Base-by-base conservation (phyloP, 2,113 vertebrate species). In the Eptatretus burgeri region DNA sequence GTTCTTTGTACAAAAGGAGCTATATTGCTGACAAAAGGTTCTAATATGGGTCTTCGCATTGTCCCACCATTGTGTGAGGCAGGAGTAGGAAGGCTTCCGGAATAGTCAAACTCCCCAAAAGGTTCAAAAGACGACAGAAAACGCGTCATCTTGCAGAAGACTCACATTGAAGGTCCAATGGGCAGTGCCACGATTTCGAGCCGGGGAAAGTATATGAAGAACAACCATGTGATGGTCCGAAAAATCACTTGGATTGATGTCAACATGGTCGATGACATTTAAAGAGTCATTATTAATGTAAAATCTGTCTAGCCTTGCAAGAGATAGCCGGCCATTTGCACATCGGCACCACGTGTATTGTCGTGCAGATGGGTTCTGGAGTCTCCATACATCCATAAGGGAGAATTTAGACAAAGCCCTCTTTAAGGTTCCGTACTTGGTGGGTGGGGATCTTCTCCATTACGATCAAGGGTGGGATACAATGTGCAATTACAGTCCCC, bases 321-420 rank as follows among this genome's bases (percentile, higher is more conserved):
- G 53, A 18, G 14, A 16, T 14, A 56, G 5, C 53, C 53, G 53
- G 14, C 53, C 53, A 14, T 56, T 14, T 19, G 53, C 53, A 18
- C 53, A 56, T 56, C 53, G 14, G 17, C 53, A 56, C 53, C 53
- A 56, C 53, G 53, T 56, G 53, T 19, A 56, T 56, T 56, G 53
- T 5, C 53, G 53, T 56, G 14, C 14, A 14, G 53, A 14, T 19
- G 53, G 53, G 53, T 56, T 14, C 53, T 19, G 53, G 53, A 56
- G 53, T 14, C 53, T 14, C 53, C 53, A 18, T 19, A 18, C 53
- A 18, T 56, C 53, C 53, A 56, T 14, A 16, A 56, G 53, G 17
- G 14, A 14, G 53, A 56, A 56, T 16, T 56, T 19, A 5, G 14
- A 16, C 53, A 56, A 14, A 2, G 17, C 53, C 5, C 53, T 14